Percentiles rank a stretch among this genome's conserved stretches.
Evolutionary conservation across 1,140 invertebrate genomes (phyloP).

Genomic region (Drosophila carrolli): DNA sequence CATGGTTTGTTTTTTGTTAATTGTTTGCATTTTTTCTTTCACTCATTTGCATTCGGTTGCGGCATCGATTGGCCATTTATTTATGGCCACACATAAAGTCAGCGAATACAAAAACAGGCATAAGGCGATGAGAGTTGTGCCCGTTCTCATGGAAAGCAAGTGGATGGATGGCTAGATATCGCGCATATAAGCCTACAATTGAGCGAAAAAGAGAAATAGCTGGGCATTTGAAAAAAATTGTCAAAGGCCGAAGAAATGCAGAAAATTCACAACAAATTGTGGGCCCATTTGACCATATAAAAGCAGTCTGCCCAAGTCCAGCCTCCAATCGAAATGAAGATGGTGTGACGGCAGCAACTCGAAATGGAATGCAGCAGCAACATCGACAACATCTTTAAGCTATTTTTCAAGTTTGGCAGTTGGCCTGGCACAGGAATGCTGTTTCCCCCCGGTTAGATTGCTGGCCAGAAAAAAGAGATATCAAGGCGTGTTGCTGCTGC

Average conservation of each 20-base stretch:
- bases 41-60: constrained; percentile 76
- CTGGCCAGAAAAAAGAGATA: constrained; percentile 54
- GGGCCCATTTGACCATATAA: constrained; percentile 46
- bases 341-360: constrained; percentile 25
- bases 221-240: constrained; percentile 31
- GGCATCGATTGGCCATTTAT: constrained; percentile 76
- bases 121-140: constrained; percentile 29
- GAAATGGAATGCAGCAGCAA: constrained; percentile 44
- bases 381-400: constrained; percentile 49
- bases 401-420: constrained; percentile 60
- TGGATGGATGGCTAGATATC: constrained; percentile 23
- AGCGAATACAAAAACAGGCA: constrained; percentile 17
- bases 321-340: constrained; percentile 20
- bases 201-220: constrained; percentile 26
- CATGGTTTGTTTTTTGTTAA: constrained; percentile 46
- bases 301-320: constrained; percentile 16
- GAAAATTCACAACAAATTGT: constrained; percentile 44
- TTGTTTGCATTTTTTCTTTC: constrained; percentile 77
- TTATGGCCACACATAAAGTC: constrained; percentile 45
- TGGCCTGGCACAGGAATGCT: constrained; percentile 65
- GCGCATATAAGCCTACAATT: neutral
- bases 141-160: constrained; percentile 56
- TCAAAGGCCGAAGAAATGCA: constrained; percentile 39
- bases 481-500: constrained; percentile 42
- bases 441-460: constrained; percentile 34